phyloP scores from a whole-genome alignment of 2,113 vertebrate species.

The Sitta europaea region DNA sequence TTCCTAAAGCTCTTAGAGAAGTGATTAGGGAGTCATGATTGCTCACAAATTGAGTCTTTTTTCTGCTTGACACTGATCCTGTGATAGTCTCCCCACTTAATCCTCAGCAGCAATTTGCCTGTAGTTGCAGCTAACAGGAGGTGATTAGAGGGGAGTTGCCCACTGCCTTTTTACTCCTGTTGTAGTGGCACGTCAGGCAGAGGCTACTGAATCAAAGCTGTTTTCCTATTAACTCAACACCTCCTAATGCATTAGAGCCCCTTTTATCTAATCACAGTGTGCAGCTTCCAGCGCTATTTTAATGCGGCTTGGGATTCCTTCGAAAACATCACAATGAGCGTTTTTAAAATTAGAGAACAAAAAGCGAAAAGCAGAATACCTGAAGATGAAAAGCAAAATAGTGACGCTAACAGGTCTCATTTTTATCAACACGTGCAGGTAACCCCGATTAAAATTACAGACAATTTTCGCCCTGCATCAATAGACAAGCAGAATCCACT shows the following conservation, averaged over 20 bases:
- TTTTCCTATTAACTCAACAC: conserved; percentile 73
- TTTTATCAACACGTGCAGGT: not conserved
- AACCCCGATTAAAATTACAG: not conserved
- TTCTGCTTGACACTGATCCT: conserved; percentile 80
- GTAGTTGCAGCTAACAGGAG: conserved; percentile 74
- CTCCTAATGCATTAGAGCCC: conserved; percentile 53
- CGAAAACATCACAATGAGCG: not conserved
- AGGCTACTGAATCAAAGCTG: conserved; percentile 60
- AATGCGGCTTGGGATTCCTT: not conserved
- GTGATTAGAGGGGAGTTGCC: conserved; percentile 74
- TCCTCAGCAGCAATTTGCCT: conserved; percentile 79
- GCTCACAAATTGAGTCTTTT: conserved; percentile 78
- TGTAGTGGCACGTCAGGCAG: conserved; percentile 56
- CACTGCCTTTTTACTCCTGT: conserved; percentile 58
- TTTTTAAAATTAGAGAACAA: not conserved
- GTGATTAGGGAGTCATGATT: conserved; percentile 76
- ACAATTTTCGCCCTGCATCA: not conserved
- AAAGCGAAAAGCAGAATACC: not conserved
- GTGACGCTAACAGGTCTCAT: not conserved
- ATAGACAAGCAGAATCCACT: not conserved
- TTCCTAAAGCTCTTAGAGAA: conserved; percentile 65
- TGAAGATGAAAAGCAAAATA: not conserved
- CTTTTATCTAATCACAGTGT: conserved; percentile 62
- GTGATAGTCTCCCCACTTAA: conserved; percentile 76
- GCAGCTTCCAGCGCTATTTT: conserved; percentile 1